phyloP scores from a whole-genome alignment of 37 sponge, comb jelly and placozoan genomes.

The Beroe ovata region DNA sequence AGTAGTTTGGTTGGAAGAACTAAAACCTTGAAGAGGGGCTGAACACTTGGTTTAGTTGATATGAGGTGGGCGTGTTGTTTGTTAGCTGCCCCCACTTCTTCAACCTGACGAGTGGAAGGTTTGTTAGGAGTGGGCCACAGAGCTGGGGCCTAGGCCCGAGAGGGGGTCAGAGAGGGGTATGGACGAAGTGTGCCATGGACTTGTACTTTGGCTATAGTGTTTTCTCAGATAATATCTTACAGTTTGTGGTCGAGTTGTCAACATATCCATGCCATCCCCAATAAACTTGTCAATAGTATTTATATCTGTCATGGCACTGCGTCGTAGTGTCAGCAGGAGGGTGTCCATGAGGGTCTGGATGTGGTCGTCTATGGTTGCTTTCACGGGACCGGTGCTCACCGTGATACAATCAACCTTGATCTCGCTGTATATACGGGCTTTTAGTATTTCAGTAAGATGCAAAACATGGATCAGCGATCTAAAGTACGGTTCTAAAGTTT shows the following conservation, averaged over 20 bases:
- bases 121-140: too few relatives aligned
- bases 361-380: conserved; percentile 92
- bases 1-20: too few relatives aligned
- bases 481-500: too few relatives aligned
- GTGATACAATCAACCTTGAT: conserved; percentile 92
- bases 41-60: conserved; percentile 76
- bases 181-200: too few relatives aligned
- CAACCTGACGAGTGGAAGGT: too few relatives aligned
- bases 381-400: conserved; percentile 89
- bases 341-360: conserved; percentile 92
- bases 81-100: conserved; percentile 92
- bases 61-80: conserved; percentile 74
- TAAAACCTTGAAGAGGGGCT: conserved; percentile 77
- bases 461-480: too few relatives aligned
- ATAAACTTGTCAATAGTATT: conserved; percentile 82
- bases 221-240: conserved; percentile 8
- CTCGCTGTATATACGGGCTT: too few relatives aligned
- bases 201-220: too few relatives aligned
- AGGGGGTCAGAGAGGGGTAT: too few relatives aligned
- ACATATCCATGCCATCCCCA: conserved; percentile 73
- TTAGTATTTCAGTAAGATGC: too few relatives aligned
- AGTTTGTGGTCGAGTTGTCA: conserved; percentile 84
- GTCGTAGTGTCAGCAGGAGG: conserved; percentile 77
- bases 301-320: conserved; percentile 72
- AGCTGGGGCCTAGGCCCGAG: too few relatives aligned